phyloP scores from a whole-genome alignment of 2,113 vertebrate species.

The Thermophis baileyi region DNA sequence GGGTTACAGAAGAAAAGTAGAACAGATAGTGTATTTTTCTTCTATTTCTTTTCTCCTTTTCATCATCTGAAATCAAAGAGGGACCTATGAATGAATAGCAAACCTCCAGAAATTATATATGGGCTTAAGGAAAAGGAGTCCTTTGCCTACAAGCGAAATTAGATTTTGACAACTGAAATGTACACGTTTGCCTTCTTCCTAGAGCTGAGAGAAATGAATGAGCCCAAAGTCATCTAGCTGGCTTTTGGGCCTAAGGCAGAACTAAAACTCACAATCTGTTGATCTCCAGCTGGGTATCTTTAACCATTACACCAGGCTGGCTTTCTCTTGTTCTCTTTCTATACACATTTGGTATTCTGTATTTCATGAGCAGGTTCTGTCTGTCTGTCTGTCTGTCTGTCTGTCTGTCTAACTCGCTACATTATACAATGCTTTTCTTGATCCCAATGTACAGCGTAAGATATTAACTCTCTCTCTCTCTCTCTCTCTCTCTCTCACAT shows the following conservation, averaged over 20 bases:
- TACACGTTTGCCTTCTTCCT: slow-evolving; percentile 5
- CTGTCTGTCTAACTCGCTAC: slow-evolving; percentile 54
- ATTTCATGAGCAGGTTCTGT: neutral
- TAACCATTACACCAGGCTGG: neutral
- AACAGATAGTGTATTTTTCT: neutral
- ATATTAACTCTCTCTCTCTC: neutral
- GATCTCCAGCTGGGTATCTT: neutral
- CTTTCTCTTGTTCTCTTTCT: neutral
- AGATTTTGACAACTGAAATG: slow-evolving; percentile 50
- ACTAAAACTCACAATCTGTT: neutral
- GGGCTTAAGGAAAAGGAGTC: slow-evolving; percentile 29
- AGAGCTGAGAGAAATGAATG: neutral
- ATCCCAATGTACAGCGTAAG: slow-evolving; percentile 52
- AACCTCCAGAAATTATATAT: slow-evolving; percentile 29
- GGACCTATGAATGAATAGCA: neutral
- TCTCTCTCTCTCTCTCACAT: too few species aligned
- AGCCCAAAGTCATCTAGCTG: neutral
- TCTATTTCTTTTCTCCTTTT: too few species aligned
- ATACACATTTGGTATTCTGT: neutral
- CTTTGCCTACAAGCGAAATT: slow-evolving; percentile 32
- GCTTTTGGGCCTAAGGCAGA: neutral
- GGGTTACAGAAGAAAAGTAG: neutral
- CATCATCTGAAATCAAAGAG: neutral
- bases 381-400: neutral
- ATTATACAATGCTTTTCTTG: slow-evolving; percentile 43